Conservation (phyloP, 2,888 invertebrate genomes). For the Chorisops tibialis region DNA sequence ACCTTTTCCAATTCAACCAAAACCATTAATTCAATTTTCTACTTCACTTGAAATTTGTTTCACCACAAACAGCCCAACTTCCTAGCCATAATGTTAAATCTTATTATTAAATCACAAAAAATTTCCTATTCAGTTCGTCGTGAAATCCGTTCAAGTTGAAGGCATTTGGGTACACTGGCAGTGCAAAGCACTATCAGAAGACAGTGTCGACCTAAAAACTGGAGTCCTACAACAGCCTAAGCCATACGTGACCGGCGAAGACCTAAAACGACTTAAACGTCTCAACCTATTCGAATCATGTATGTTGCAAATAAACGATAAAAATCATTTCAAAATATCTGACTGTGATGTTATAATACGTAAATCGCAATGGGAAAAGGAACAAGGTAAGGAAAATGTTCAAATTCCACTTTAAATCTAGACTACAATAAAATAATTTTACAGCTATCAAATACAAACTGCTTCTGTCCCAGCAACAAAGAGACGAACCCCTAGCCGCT, state of each 20-base stretch:
- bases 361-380: constrained; percentile 74
- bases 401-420: not conserved
- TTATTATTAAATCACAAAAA: too few species aligned
- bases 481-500: constrained; percentile 33
- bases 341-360: constrained; percentile 71
- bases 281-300: constrained; percentile 84
- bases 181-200: constrained; percentile 66
- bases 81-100: too few species aligned
- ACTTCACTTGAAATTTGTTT: too few species aligned
- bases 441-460: constrained; percentile 40
- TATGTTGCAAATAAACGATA: constrained; percentile 85
- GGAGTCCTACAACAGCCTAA: constrained; percentile 64
- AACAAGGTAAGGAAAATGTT: constrained; percentile 54
- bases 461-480: constrained; percentile 39
- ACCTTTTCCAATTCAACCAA: too few species aligned
- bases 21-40: too few species aligned
- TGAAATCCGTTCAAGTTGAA: constrained; percentile 77
- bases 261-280: constrained; percentile 75
- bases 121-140: constrained; percentile 72
- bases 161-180: constrained; percentile 86
- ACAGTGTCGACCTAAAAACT: constrained; percentile 51
- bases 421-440: not conserved
- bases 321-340: constrained; percentile 76
- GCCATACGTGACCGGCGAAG: constrained; percentile 67
- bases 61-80: too few species aligned